Evolutionary conservation across 2,113 vertebrate genomes (phyloP).

Genomic region (Triplophysa tibetana): DNA sequence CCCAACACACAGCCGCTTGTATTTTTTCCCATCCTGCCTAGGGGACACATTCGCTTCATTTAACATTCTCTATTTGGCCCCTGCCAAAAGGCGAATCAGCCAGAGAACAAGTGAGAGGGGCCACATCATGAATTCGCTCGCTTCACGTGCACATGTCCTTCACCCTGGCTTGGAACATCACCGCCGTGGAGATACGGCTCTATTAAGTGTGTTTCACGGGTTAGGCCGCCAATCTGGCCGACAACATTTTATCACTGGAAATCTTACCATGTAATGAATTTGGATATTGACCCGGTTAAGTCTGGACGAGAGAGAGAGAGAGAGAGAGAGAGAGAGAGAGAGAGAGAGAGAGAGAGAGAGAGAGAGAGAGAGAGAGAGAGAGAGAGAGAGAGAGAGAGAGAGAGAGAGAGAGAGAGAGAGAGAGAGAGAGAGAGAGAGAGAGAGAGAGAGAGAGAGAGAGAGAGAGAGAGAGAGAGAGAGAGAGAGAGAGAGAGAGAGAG

Average conservation of each 20-base stretch:
- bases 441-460: not conserved
- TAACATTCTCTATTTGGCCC: constrained; percentile 80
- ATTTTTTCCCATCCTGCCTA: constrained; percentile 58
- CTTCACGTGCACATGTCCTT: constrained; percentile 73
- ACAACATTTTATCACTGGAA: constrained; percentile 43
- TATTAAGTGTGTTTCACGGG: constrained; percentile 74
- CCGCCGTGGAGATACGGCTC: constrained; percentile 71
- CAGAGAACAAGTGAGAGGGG: constrained; percentile 69
- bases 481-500: not conserved
- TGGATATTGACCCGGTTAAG: constrained; percentile 59
- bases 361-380: not conserved
- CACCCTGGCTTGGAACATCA: constrained; percentile 72
- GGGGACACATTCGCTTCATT: constrained; percentile 79
- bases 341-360: not conserved
- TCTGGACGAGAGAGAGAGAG: not conserved
- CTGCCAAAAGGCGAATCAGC: constrained; percentile 75
- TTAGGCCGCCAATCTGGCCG: constrained; percentile 48
- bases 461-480: too few species aligned
- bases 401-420: not conserved
- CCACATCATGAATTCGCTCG: constrained; percentile 74
- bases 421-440: too few species aligned
- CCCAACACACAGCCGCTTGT: constrained; percentile 63
- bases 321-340: not conserved
- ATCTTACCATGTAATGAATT: constrained; percentile 71
- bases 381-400: not conserved